Conservation (phyloP, 1,140 invertebrate genomes). For the Charaxes varanes region DNA sequence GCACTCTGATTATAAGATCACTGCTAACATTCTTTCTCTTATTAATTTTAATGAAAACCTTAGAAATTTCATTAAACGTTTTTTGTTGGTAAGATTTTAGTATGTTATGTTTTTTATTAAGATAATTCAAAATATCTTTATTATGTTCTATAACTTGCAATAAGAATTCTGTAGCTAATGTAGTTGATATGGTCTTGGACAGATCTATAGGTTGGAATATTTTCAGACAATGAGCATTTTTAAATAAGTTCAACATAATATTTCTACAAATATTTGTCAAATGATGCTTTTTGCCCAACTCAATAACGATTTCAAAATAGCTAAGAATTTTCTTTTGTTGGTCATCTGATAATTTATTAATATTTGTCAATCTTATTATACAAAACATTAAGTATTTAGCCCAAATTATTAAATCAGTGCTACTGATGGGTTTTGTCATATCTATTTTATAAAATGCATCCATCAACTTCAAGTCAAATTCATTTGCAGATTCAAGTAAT, state of each 20-base stretch:
- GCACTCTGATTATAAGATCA: slow-evolving; percentile 42
- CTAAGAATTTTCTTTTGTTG: slow-evolving; percentile 36
- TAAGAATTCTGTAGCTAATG: slow-evolving; percentile 65
- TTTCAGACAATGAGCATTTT: slow-evolving; percentile 72
- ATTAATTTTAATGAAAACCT: slow-evolving; percentile 64
- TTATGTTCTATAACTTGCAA: slow-evolving; percentile 51
- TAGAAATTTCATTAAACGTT: slow-evolving; percentile 53
- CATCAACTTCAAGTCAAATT: slow-evolving; percentile 29
- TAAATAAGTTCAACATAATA: slow-evolving; percentile 59
- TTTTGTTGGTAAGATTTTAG: slow-evolving; percentile 66
- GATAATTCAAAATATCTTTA: slow-evolving; percentile 43
- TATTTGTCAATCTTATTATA: slow-evolving; percentile 43
- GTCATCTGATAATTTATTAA: slow-evolving; percentile 36
- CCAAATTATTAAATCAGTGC: slow-evolving; percentile 56
- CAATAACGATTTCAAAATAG: slow-evolving; percentile 47
- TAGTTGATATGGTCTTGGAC: slow-evolving; percentile 46
- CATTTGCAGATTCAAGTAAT: slow-evolving; percentile 28
- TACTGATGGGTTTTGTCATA: slow-evolving; percentile 32
- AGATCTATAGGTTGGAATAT: slow-evolving; percentile 70
- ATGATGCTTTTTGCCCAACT: slow-evolving; percentile 41
- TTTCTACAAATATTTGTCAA: slow-evolving; percentile 37
- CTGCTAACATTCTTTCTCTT: slow-evolving; percentile 48
- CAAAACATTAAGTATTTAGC: slow-evolving; percentile 63
- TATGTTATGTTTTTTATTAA: slow-evolving; percentile 42
- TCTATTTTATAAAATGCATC: slow-evolving; percentile 33